Evolutionary conservation across 2,888 invertebrate species (phyloP), one percentile per base, ranked within the genome.

Genomic region (Toxonevra muliebris): DNA sequence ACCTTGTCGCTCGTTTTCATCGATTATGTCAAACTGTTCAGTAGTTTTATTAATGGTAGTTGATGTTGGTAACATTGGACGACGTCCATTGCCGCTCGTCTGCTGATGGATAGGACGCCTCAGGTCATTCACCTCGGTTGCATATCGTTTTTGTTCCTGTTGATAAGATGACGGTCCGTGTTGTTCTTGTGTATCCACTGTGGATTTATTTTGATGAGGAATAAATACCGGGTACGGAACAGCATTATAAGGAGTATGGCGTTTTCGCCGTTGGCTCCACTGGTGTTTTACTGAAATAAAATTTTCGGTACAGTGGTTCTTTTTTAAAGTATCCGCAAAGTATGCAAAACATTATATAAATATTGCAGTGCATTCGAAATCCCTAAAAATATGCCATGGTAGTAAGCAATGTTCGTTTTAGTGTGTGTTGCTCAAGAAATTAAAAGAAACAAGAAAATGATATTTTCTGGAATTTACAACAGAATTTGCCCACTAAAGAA

Each of bases 21-120:
- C 79, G 68, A 73, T 77, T 2, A 60, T 65, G 0, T 71, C 79
- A 58, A 81, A 78, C 30, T 76, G 69, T 20, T 83, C 80, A 1
- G 76, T 71, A 12, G 79, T 73, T 0, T 75, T 75, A 52, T 70
- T 70, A 15, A 57, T 55, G 65, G 53, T 65, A 57, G 45, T 45
- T 20, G 61, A 17, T 30, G 7, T 30, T 30, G 30, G 30, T 30
- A 7, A 7, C 7, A 30, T 2, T 30, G 30, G 30, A 30, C 30
- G 30, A 7, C 30, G 30, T 4, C 2, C 30, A 30, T 30, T 30
- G 30, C 3, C 30, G 30, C 2, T 7, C 7, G 30, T 30, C 30
- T 30, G 30, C 41, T 64, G 60, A 60, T 68, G 52, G 17, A 11
- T 10, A 1, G 58, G 40, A 19, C 66, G 64, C 4, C 42, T 42